A percentile compares a stretch with the other conserved stretches of the same genome.
These are phyloP conservation scores for Gambusia holbrooki DNA, from an alignment of 2,113 vertebrate genomes.

Conservation along the genomic window DNA sequence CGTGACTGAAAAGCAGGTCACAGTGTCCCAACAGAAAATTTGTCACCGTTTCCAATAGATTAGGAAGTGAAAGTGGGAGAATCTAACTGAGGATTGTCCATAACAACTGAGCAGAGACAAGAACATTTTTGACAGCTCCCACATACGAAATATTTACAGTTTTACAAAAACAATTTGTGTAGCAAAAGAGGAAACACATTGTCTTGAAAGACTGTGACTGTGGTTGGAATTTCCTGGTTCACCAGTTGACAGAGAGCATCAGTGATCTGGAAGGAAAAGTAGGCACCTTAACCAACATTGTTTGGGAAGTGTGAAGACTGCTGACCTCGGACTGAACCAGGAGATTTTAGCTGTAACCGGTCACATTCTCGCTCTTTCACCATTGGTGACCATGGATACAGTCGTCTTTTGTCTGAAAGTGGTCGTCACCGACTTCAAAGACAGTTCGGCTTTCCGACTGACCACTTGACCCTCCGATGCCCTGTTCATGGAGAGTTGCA, in stretches of 20 bases:
- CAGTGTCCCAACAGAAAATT: not conserved
- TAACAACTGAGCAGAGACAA: slow-evolving; percentile 20
- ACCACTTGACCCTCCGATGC: slow-evolving; percentile 73
- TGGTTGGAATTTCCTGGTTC: slow-evolving; percentile 26
- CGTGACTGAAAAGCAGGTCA: not conserved
- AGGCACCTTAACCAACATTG: slow-evolving; percentile 22
- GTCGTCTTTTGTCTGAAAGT: slow-evolving; percentile 69
- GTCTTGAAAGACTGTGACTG: not conserved
- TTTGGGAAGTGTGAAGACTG: slow-evolving; percentile 53
- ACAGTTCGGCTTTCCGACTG: slow-evolving; percentile 63
- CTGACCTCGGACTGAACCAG: slow-evolving; percentile 77
- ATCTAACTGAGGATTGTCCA: slow-evolving; percentile 40
- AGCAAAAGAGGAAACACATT: slow-evolving; percentile 36
- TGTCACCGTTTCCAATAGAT: not conserved
- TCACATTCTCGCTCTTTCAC: slow-evolving; percentile 73
- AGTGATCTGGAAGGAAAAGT: not conserved
- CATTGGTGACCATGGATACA: slow-evolving; percentile 74
- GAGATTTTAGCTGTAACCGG: slow-evolving; percentile 40
- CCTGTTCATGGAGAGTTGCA: slow-evolving; percentile 30
- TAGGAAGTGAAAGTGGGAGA: slow-evolving; percentile 13
- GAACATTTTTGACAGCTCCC: slow-evolving; percentile 1
- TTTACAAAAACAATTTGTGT: not conserved
- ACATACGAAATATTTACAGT: slow-evolving; percentile 22
- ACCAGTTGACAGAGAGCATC: slow-evolving; percentile 15
- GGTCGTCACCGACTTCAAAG: slow-evolving; percentile 76